A percentile compares a stretch with the other conserved stretches of the same genome.
These are phyloP conservation scores for Drosophila cardini DNA, from an alignment of 1,140 invertebrate genomes.

Conservation along the genomic window DNA sequence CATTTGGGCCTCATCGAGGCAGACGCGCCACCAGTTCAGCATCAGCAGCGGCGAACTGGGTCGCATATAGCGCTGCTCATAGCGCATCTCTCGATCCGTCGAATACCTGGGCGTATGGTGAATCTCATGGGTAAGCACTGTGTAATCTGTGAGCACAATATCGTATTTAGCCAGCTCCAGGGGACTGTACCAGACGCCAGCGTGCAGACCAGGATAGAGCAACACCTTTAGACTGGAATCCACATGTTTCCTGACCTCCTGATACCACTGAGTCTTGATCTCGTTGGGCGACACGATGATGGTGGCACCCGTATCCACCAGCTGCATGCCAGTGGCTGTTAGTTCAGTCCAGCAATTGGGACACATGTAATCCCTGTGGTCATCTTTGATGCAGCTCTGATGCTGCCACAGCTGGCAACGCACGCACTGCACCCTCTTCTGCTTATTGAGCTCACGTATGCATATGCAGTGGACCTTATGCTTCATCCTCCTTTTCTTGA, in stretches of 20 bases:
- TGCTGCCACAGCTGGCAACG: conserved; percentile 69
- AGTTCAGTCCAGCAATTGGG: conserved; percentile 72
- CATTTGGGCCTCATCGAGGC: conserved; percentile 94
- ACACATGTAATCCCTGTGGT: conserved; percentile 55
- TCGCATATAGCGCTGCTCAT: conserved; percentile 61
- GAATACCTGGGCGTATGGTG: conserved; percentile 82
- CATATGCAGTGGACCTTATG: conserved; percentile 58
- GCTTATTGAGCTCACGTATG: not conserved
- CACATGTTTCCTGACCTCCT: conserved; percentile 90
- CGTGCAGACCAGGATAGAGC: conserved; percentile 86
- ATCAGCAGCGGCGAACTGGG: conserved; percentile 87
- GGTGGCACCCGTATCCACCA: conserved; percentile 87
- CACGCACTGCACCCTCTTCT: conserved; percentile 43
- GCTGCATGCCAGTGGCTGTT: conserved; percentile 5
- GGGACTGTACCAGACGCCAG: conserved; percentile 89
- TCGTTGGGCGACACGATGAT: conserved; percentile 90
- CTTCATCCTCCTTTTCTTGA: conserved; percentile 29
- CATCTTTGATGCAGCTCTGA: conserved; percentile 46
- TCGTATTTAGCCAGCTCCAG: conserved; percentile 88
- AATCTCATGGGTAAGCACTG: conserved; percentile 87
- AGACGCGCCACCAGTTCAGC: conserved; percentile 92
- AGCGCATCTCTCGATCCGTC: conserved; percentile 58
- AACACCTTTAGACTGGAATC: conserved; percentile 84
- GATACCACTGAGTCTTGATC: conserved; percentile 90
- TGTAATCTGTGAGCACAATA: conserved; percentile 91